Evolutionary conservation across 2,797 vertebrate genomes (phyloP), one percentile per base, ranked within the genome.

Genomic region (Lemur catta): DNA sequence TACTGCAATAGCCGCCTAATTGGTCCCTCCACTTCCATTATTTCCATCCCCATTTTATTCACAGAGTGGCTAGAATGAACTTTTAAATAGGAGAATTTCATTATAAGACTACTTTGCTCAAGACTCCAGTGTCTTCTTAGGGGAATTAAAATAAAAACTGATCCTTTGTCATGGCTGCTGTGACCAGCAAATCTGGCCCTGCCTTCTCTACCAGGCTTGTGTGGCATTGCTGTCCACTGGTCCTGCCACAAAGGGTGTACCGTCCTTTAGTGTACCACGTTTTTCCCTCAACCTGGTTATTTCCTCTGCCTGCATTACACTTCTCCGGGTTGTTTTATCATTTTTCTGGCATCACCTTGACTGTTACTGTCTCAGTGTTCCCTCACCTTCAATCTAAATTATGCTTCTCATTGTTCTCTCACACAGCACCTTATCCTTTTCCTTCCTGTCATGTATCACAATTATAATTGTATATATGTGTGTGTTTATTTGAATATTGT

Each of bases 1-100:
- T 78, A 78, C 20, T 82, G 14, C 6, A 41, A 1, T 50, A 24
- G 15, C n/a, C 4, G 63, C 78, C 26, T 84, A 50, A 74, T 55
- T 91, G 63, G 13, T 85, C 50, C 74, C 35, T 88, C 48, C 30
- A 43, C 7, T 84, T 63, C 46, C 35, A 28, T 74, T 81, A 41
- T 20, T 82, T 61, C 20, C 20, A 35, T 90, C 38, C 63, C 24
- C 5, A n/a, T 18, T 87, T 86, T 41, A 78, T 89, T 94, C 65
- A 61, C 18, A 38, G 52, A 76, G 6, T 3, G 10, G 14, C 35
- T 41, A n/a, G 20, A 87, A 24, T 48, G 38, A 86, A 55, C 35
- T 85, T 88, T 90, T 75, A 84, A 85, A 43, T 84, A 81, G 75
- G 63, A 35, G 33, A 69, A 74, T 88, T 85, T 78, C 43, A 48